Conservation (phyloP, 2,888 invertebrate species). For the Lymantria monacha region DNA sequence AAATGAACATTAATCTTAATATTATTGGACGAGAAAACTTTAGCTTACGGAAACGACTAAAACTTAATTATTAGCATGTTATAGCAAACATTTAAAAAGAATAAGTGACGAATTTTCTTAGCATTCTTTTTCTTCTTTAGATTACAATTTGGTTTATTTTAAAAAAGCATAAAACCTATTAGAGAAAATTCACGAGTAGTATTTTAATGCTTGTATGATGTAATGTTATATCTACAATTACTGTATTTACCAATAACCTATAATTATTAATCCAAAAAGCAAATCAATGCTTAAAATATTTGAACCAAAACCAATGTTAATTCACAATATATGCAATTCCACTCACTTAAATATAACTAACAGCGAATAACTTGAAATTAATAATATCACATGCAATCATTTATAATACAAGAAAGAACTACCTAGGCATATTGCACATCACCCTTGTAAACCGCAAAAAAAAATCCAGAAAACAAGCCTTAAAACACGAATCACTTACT, state of each 20-base stretch:
- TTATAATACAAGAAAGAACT: slow-evolving; percentile 32
- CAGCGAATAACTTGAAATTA: slow-evolving; percentile 12
- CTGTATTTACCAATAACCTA: slow-evolving; percentile 35
- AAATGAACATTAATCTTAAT: too few species aligned
- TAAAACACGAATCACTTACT: slow-evolving; percentile 69
- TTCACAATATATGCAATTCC: slow-evolving; percentile 15
- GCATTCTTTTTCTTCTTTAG: too few species aligned
- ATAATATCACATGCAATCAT: slow-evolving; percentile 36
- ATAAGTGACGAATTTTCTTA: too few species aligned
- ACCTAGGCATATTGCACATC: slow-evolving; percentile 39
- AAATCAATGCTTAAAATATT: slow-evolving; percentile 10
- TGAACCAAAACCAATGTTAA: slow-evolving; percentile 32
- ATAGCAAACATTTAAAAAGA: too few species aligned
- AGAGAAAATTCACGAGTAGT: too few species aligned
- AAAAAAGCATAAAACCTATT: too few species aligned
- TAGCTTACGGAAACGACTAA: too few species aligned
- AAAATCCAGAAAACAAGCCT: slow-evolving; percentile 64
- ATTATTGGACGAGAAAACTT: too few species aligned
- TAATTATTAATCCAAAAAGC: slow-evolving; percentile 12
- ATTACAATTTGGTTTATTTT: too few species aligned
- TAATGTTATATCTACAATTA: slow-evolving; percentile 2
- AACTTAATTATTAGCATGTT: too few species aligned
- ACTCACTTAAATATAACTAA: slow-evolving; percentile 10
- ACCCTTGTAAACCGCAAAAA: slow-evolving; percentile 48
- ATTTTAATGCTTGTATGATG: too few species aligned